Base-by-base conservation (phyloP, 2,888 invertebrate species). In the Crematogaster levior region DNA sequence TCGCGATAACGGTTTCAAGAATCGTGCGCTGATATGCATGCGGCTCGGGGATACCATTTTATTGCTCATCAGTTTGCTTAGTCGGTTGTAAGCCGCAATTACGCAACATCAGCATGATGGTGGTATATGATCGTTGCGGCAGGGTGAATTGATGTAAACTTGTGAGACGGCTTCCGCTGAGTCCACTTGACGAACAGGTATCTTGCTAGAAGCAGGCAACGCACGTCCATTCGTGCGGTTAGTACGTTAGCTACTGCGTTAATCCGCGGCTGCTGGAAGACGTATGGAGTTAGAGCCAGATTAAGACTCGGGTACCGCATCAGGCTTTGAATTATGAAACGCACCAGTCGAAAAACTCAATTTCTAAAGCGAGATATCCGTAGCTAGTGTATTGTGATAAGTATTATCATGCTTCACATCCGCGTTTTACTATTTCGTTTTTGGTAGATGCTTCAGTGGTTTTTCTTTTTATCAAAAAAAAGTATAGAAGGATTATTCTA, bases 61-160 rank as follows among this genome's bases (percentile, higher is more conserved):
- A 80, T 81, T 74, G 77, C 80, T 86, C 83, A 80, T 88, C 88
- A 82, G 84, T 82, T 88, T 86, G 86, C 88, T 86, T 84, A 83
- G 88, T 70, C 86, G 84, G 37, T 73, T 68, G 88, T 65, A 81
- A 88, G 82, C 88, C 81, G 84, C 84, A 89, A 89, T 89, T 89
- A 89, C 87, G 87, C 82, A 83, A 83, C 85, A 84, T 85, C 85
- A 82, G 73, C 75, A 81, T 48, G 85, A 86, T 86, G 87, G 87
- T 82, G 84, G 82, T 85, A 65, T 81, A 77, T 79, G 81, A 63
- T 77, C 48, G 34, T 53, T 48, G 83, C 60, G 72, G 77, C 82
- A 58, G 73, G 82, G 84, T 88, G 86, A 87, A 88, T 88, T 85
- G 85, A 84, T 84, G 88, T 84, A 90, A 89, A 90, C 85, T 75